Base-by-base conservation (phyloP, 2,113 vertebrate genomes). In the Mustela lutreola region DNA sequence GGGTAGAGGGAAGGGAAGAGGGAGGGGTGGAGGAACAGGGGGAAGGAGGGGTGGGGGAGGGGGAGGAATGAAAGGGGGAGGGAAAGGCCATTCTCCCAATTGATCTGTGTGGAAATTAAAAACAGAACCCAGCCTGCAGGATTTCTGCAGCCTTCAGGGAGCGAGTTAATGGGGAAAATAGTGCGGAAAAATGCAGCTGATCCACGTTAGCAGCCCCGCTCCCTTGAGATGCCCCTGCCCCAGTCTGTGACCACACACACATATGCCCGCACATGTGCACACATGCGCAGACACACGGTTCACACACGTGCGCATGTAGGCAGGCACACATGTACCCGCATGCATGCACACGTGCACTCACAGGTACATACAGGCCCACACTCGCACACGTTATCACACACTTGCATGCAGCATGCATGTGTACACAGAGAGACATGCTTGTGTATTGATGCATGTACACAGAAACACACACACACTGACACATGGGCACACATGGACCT, bases 51-150 rank as follows among this genome's bases (percentile, higher is more conserved):
- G 24, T 10, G 28, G 39, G 10, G 39, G 14, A 70, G 45, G 71
- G 21, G 53, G 16, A 71, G n/a, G 45, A 60, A 16, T 18, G 60
- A 2, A 8, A n/a, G 26, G 28, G 28, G 4, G 31, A n/a, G 70
- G 56, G 18, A 42, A 56, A 75, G 36, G n/a, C 50, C 56, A 7
- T 86, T 76, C 48, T 96, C 14, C 5, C 18, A 45, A 5, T 50
- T 95, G 78, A 92, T 96, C 80, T 75, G 16, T 79, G 48, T 97
- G 63, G 70, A 97, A 92, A 96, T 94, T 81, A 60, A 96, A 85
- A 94, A 67, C 73, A 95, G 83, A 97, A 79, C 33, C 24, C 87
- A 50, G 50, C 5, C 24, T 76, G 39, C 33, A 97, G 87, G 28
- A 24, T 73, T 95, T 93, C 70, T 28, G n/a, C 76, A 91, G 62